Evolutionary conservation across 2,113 vertebrate species (phyloP), one percentile per base, ranked within the genome.

Genomic region (Misgurnus anguillicaudatus): DNA sequence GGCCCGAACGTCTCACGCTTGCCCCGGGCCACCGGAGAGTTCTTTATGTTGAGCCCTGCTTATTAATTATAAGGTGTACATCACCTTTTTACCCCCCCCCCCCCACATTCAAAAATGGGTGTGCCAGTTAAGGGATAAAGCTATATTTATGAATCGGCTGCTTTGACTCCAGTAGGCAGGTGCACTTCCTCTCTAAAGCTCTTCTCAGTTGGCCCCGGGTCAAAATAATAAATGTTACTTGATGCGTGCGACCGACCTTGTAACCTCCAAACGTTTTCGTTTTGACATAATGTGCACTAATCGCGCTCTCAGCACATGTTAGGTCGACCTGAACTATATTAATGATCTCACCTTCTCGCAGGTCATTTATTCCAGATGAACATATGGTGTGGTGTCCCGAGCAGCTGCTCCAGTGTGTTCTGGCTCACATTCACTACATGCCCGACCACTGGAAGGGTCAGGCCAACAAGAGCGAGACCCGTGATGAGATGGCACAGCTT

Each of bases 401-500:
- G 90, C 98, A 99, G 94, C 94, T 99, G 88, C 92, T 99, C 45
- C 93, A 95, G 36, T 95, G 98, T 80, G 97, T 99, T 83, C 90
- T 99, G 84, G 96, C 98, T 0, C 97, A 99, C 75, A 97, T 99
- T 84, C 98, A 99, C 90, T 99, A 99, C 90, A 99, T 99, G 97
- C 98, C 98, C 53, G 97, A 99, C 90, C 97, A 99, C 92, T 99
- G 98, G 98, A 97, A 98, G 91, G 96, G 96, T 84, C 97, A 95
- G 2, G 98, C 98, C 70, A 96, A 98, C 85, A 93, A 96, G 89
- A 96, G 96, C 0, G 96, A 99, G 91, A 99, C 98, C 79, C 92
- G 97, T 2, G 96, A 98, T 6, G 96, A 98, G 89, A 96, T 99
- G 86, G 94, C 98, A 58, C 97, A 99, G 91, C 96, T 99, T 82